Conservation (phyloP, 2,888 invertebrate genomes). For the Agrochola lychnidis region DNA sequence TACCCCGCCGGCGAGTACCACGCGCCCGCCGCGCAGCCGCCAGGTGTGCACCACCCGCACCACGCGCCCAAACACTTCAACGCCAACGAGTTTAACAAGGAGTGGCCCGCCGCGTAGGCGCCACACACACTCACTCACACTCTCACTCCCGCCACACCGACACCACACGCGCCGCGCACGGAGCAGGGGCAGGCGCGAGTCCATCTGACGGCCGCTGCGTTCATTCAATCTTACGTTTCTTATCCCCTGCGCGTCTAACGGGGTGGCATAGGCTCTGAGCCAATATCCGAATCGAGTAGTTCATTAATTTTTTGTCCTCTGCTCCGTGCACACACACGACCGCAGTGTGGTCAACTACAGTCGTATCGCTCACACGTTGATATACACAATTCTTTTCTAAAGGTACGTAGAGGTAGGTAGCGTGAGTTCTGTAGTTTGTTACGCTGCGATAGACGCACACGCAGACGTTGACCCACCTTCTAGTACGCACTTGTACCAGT, state of each 20-base stretch:
- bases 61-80: conserved; percentile 91
- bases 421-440: conserved; percentile 66
- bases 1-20: conserved; percentile 87
- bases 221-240: background rate
- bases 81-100: conserved; percentile 90
- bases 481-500: conserved; percentile 63
- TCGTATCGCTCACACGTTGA: conserved; percentile 57
- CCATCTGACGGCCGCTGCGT: background rate
- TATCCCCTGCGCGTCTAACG: background rate
- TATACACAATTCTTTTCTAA: conserved; percentile 61
- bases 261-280: background rate
- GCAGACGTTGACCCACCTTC: conserved; percentile 52
- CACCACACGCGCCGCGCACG: background rate
- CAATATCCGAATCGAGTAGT: background rate
- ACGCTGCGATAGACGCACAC: conserved; percentile 61
- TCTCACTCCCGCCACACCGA: no score
- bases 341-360: conserved; percentile 66
- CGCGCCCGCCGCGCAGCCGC: conserved; percentile 85
- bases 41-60: conserved; percentile 90
- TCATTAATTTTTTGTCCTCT: conserved; percentile 28
- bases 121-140: no score
- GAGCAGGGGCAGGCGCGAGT: background rate
- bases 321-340: conserved; percentile 49
- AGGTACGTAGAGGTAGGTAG: conserved; percentile 69
- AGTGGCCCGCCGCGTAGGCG: conserved; percentile 89